These are phyloP conservation scores for Bombus soroeensis DNA, from an alignment of 1,140 invertebrate species.

Conservation along the genomic window DNA sequence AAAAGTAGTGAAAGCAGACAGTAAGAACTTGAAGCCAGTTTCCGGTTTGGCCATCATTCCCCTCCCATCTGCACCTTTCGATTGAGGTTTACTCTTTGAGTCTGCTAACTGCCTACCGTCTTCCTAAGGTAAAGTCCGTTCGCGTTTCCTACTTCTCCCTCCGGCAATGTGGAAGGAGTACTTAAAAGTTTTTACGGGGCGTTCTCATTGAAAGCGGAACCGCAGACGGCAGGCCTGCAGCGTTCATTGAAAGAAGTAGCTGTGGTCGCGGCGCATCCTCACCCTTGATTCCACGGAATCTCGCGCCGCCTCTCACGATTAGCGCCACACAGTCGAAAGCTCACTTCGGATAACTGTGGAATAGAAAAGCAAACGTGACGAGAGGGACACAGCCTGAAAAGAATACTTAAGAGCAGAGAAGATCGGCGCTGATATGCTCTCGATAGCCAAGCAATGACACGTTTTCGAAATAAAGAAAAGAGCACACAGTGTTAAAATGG, in stretches of 20 bases:
- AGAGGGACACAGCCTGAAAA: background rate
- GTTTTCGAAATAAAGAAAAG: constrained; percentile 9
- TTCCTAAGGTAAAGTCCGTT: constrained; percentile 27
- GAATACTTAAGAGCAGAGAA: constrained; percentile 22
- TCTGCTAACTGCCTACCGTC: constrained; percentile 53
- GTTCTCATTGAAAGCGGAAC: constrained; percentile 73
- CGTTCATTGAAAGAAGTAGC: constrained; percentile 69
- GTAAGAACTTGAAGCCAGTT: constrained; percentile 60
- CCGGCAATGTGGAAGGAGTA: constrained; percentile 59
- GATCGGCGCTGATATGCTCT: constrained; percentile 32
- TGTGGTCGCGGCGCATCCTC: constrained; percentile 53
- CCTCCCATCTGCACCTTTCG: background rate
- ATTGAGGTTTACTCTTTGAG: constrained; percentile 47
- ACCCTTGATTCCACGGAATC: constrained; percentile 39
- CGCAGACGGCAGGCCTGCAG: constrained; percentile 51
- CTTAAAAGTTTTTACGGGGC: constrained; percentile 75
- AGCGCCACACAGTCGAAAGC: constrained; percentile 22
- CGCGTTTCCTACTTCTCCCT: constrained; percentile 46
- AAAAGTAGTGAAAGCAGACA: constrained; percentile 45
- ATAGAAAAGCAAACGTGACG: background rate
- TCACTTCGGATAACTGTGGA: background rate
- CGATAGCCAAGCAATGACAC: constrained; percentile 40
- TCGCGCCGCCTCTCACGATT: constrained; percentile 58
- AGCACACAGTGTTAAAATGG: no score
- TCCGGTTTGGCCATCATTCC: constrained; percentile 37